Base-by-base conservation (phyloP, 2,113 vertebrate species). In the Chionodraco myersi region DNA sequence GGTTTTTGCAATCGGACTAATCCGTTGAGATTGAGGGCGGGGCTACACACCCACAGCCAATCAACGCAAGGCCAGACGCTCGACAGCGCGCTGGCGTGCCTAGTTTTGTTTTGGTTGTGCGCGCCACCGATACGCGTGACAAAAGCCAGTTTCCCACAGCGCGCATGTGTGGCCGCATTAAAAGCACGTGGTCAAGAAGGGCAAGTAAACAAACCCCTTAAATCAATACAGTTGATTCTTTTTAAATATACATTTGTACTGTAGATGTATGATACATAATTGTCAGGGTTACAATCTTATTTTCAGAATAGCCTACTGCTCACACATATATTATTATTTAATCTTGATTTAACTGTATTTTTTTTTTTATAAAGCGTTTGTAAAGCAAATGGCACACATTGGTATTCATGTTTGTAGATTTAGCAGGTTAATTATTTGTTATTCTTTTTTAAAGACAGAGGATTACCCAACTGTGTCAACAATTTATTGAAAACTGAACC, bases 131-230 rank as follows among this genome's bases (percentile, higher is more conserved):
- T 30, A 30, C 88, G 82, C 85, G 87, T 92, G 92, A 86, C 82
- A 75, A 72, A 65, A 73, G 48, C 48, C 47, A 62, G 47, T 5
- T 23, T 1, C 21, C 4, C 34, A 15, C 26, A 21, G 64, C 0
- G 86, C 91, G 91, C 92, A 82, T 80, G 91, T 77, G 84, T 48
- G 61, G 67, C 79, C 71, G 61, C 83, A 80, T 59, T 58, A 63
- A 62, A 60, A 90, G 68, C 93, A 95, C 93, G 92, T 94, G 93
- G 92, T 88, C 13, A 71, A 76, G 52, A 76, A 69, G 79, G 82
- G 85, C 89, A 93, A 62, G 85, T 91, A 92, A 93, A 93, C 91
- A 93, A 91, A 88, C 63, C 18, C 2, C 5, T 6, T 0, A 6
- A 74, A 85, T 85, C 48, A 12, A 77, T 80, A 6, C 2, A 10